Evolutionary conservation across 2,888 invertebrate genomes (phyloP), one percentile per base, ranked within the genome.

Genomic region (Zaprionus bogoriensis): DNA sequence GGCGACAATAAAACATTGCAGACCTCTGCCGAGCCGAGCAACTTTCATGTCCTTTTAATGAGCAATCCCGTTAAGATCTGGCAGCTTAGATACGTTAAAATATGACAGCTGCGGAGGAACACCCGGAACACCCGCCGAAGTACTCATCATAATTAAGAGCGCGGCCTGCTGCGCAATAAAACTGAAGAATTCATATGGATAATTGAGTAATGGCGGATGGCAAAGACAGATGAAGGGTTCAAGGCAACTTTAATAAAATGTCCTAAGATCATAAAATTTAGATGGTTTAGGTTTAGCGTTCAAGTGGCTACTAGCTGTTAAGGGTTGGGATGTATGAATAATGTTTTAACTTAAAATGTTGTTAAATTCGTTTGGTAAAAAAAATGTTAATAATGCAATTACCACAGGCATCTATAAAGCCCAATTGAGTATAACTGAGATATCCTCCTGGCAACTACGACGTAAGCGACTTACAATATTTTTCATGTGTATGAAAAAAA

Each of bases 161-260:
- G 42, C 47, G 46, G 66, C 66, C 61, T 62, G 55, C 36, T 45
- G 54, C 52, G 20, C 67, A 73, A 76, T 80, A 82, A 80, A 85
- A 85, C 63, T 58, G 58, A 73, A 68, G 84, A 74, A 80, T 86
- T 83, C 80, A 80, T 80, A 80, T 83, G 80, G 80, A 80, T 80
- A 80, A 80, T 80, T 80, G 83, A 86, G 80, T 86, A 86, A 83
- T 80, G 86, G 67, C 71, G 58, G 66, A 74, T 74, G 79, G 65
- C 66, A 68, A 68, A 57, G 57, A 67, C 50, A 47, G 46, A 44
- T 66, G 27, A 59, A 48, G 42, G 38, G 60, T 19, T 51, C 32
- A 42, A 14, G 46, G 61, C 42, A 25, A 59, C 42, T 38, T 42
- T 61, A 65, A 80, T 86, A 83, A 80, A 86, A 71, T 66, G 61